These are phyloP conservation scores for Nyctibius bracteatus DNA, from an alignment of 2,113 vertebrate species.

Conservation along the genomic window DNA sequence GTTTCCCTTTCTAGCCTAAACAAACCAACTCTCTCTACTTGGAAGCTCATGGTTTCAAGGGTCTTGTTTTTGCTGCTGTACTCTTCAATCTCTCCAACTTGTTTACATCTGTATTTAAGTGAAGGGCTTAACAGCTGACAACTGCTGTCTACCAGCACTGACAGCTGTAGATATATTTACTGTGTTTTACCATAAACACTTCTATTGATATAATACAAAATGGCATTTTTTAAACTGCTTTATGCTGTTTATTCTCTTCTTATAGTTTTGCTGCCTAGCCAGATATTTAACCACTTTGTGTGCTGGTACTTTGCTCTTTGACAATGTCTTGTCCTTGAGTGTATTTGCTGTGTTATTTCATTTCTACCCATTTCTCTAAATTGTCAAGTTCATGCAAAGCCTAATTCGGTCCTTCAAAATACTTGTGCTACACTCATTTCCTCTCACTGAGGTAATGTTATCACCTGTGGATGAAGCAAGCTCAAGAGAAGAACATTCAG, in stretches of 20 bases:
- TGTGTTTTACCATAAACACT: background rate
- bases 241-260: background rate
- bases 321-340: background rate
- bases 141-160: background rate
- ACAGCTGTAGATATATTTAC: background rate
- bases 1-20: slow-evolving; percentile 42
- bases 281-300: background rate
- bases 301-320: background rate
- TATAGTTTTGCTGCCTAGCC: background rate
- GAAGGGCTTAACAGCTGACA: background rate
- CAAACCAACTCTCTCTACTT: background rate
- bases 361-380: background rate
- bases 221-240: background rate
- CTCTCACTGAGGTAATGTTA: background rate
- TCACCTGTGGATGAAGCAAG: background rate
- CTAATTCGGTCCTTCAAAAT: background rate
- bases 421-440: background rate
- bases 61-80: background rate
- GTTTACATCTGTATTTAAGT: slow-evolving; percentile 5
- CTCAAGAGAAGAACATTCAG: background rate
- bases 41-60: background rate
- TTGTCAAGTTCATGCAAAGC: background rate
- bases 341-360: background rate
- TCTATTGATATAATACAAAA: background rate
- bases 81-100: background rate